Evolutionary conservation across 2,888 invertebrate genomes (phyloP), one percentile per base, ranked within the genome.

Genomic region (Asteroscopus sphinx): DNA sequence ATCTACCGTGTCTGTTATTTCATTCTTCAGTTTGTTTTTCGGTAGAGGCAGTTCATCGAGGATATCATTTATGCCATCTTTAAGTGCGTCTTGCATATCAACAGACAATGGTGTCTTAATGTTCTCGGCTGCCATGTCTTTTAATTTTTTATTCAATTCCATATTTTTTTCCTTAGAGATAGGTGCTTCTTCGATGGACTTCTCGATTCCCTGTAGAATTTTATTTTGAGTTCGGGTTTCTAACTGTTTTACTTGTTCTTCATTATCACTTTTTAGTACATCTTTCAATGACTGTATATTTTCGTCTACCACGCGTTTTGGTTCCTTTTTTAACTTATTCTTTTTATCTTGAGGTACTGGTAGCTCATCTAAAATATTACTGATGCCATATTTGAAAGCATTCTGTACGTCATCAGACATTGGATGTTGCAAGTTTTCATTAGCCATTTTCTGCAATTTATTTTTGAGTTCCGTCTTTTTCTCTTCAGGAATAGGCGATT

Each of bases 1-100:
- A 13, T 58, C 37, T 0, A 21, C 26, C 28, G 49, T 57, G 17
- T 64, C 32, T 9, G 49, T 60, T 16, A 58, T 9, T 8, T 47
- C 36, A 32, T 16, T 1, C 37, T 36, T 13, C 9, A 40, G n/a
- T 32, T 25, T 15, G 15, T 33, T 35, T 40, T 45, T 51, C 13
- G 45, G 21, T 25, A 51, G 0, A 15, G 53, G 25, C 2, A 53
- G 13, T 3, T 45, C 39, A 1, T 45, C 13, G 0, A 53, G 15
- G 8, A 39, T 39, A 6, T 25, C 13, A 16, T 6, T 12, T 1
- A 51, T 36, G 6, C 42, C 51, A 6, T 11, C 9, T 33, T 26
- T 35, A 0, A 41, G n/a, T 5, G 5, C 1, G 7, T 33, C n/a
- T 12, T n/a, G 8, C 1, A 9, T n/a, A n/a, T 26, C 26, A 26